Evolutionary conservation across 2,888 invertebrate species (phyloP).

Genomic region (Yponomeuta plumbellus): DNA sequence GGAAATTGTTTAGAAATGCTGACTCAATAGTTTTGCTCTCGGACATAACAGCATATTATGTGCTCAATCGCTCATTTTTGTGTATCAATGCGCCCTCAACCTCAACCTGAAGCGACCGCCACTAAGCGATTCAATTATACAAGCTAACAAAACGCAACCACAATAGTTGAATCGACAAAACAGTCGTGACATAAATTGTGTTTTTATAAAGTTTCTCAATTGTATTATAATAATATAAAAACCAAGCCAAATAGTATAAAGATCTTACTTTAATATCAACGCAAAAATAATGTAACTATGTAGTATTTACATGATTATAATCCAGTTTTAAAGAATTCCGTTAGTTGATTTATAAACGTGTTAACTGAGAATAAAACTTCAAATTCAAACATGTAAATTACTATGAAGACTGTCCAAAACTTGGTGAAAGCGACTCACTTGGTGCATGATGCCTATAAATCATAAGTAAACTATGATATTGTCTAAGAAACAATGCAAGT

Average conservation of each 20-base stretch:
- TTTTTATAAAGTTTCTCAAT: too few species aligned
- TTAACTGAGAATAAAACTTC: conserved; percentile 13
- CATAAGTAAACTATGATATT: not conserved
- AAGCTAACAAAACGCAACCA: conserved; percentile 22
- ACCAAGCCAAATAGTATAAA: conserved; percentile 32
- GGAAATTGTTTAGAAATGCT: not conserved
- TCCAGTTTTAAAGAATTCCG: conserved; percentile 18
- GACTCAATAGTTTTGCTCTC: not conserved
- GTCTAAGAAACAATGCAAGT: not conserved
- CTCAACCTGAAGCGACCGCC: not conserved
- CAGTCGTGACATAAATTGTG: too few species aligned
- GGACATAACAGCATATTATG: not conserved
- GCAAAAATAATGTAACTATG: conserved; percentile 33
- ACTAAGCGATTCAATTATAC: not conserved
- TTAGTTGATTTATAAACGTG: conserved; percentile 18
- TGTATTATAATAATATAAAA: conserved; percentile 24
- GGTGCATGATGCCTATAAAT: not conserved
- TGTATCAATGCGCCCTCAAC: not conserved
- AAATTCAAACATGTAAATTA: not conserved
- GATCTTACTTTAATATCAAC: conserved; percentile 35
- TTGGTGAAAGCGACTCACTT: not conserved
- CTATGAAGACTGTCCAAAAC: not conserved
- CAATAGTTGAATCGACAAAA: too few species aligned
- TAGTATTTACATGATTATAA: conserved; percentile 37
- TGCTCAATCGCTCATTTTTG: not conserved